Evolutionary conservation across 2,113 vertebrate species (phyloP).

Genomic region (Steatornis caripensis): DNA sequence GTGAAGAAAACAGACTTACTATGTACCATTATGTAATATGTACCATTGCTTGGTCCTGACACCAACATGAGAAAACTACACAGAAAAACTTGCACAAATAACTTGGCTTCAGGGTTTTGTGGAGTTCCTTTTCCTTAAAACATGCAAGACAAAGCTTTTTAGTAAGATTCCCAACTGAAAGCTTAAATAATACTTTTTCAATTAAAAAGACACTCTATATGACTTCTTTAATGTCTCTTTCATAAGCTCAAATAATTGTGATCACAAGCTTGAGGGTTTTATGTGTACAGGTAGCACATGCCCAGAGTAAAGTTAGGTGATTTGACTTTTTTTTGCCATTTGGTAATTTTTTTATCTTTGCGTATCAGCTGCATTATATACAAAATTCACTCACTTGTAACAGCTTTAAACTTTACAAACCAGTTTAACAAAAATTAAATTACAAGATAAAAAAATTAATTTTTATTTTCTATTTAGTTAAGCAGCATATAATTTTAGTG

Average conservation of each 20-base stretch:
- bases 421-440: background rate
- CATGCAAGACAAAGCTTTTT: background rate
- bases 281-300: rapidly evolving
- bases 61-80: background rate
- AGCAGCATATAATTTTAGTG: background rate
- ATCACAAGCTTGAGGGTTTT: background rate
- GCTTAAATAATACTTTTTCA: background rate
- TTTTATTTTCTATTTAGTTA: background rate
- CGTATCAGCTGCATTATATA: background rate
- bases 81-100: background rate
- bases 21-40: background rate
- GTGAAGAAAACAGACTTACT: background rate
- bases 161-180: background rate
- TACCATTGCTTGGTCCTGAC: background rate
- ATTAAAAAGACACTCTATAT: background rate
- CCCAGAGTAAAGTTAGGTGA: background rate
- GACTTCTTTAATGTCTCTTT: background rate
- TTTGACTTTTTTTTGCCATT: background rate
- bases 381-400: background rate
- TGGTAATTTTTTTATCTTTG: background rate
- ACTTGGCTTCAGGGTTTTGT: background rate
- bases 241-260: background rate
- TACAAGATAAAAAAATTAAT: rapidly evolving
- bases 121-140: background rate
- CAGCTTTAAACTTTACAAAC: background rate